These are phyloP conservation scores for Drosophila parthenogenetica DNA, from an alignment of 2,888 invertebrate genomes.

Conservation along the genomic window DNA sequence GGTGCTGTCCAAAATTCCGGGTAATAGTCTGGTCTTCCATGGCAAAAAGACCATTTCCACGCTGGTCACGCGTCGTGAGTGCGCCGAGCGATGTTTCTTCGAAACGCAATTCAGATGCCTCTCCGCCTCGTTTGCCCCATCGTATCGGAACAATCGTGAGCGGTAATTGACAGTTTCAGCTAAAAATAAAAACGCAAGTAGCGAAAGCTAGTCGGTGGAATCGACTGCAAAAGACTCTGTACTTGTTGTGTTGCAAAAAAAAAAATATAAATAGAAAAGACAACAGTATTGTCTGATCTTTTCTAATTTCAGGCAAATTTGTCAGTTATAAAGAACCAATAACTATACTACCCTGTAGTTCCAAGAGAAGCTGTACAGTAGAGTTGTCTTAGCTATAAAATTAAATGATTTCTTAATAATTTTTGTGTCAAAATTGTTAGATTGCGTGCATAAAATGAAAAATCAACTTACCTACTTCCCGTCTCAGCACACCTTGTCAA, in stretches of 20 bases:
- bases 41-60: slow-evolving; percentile 87
- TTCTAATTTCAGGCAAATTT: no score
- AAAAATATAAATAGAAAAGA: no score
- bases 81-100: slow-evolving; percentile 88
- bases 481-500: background rate
- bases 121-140: slow-evolving; percentile 86
- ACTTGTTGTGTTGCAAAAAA: background rate
- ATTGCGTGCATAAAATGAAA: background rate
- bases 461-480: background rate
- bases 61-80: slow-evolving; percentile 88
- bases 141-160: slow-evolving; percentile 84
- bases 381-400: no score
- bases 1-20: slow-evolving; percentile 91
- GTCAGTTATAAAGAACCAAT: no score
- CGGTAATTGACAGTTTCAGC: slow-evolving; percentile 79
- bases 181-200: background rate
- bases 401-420: no score
- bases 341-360: no score
- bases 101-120: slow-evolving; percentile 86
- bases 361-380: no score
- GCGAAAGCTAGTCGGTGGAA: background rate
- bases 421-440: background rate
- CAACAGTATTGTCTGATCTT: no score
- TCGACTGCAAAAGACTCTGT: background rate
- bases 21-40: slow-evolving; percentile 90